phyloP scores from a whole-genome alignment of 2,797 vertebrate species.

The Eupleurogrammus muticus region DNA sequence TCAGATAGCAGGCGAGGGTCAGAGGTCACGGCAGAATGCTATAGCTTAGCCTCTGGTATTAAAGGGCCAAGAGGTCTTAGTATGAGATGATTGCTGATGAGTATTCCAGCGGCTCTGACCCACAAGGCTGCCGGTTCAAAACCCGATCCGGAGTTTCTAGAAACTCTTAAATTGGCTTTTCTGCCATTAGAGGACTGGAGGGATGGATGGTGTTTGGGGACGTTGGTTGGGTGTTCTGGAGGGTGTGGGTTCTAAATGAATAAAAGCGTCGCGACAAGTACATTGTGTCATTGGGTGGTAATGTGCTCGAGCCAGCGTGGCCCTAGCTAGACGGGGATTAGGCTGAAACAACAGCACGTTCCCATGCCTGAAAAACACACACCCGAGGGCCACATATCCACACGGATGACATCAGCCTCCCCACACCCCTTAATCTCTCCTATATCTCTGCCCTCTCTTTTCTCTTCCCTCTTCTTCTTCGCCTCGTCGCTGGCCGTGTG shows the following conservation, averaged over 20 bases:
- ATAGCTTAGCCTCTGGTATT: slow-evolving; percentile 58
- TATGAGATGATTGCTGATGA: slow-evolving; percentile 67
- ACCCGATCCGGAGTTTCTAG: slow-evolving; percentile 37
- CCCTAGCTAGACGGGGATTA: slow-evolving; percentile 74
- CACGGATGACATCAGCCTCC: slow-evolving; percentile 77
- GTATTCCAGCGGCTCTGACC: slow-evolving; percentile 63
- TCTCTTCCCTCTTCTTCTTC: slow-evolving; percentile 34
- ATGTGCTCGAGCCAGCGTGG: slow-evolving; percentile 61
- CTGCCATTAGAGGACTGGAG: background rate
- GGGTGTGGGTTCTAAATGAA: slow-evolving; percentile 31
- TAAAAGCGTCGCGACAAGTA: slow-evolving; percentile 64
- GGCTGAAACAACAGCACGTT: slow-evolving; percentile 78
- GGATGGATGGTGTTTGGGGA: background rate
- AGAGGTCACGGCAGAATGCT: slow-evolving; percentile 44
- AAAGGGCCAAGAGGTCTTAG: slow-evolving; percentile 52
- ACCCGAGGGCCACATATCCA: slow-evolving; percentile 51
- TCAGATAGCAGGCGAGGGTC: slow-evolving; percentile 26
- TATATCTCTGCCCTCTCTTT: slow-evolving; percentile 44
- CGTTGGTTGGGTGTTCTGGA: background rate
- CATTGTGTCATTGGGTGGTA: slow-evolving; percentile 77
- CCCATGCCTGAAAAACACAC: slow-evolving; percentile 57
- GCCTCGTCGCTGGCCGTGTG: slow-evolving; percentile 17
- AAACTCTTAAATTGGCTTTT: slow-evolving; percentile 35
- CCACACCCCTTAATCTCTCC: slow-evolving; percentile 64
- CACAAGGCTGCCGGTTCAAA: slow-evolving; percentile 50